Conservation (phyloP, 2,888 invertebrate genomes). For the Dinocampus coccinellae region DNA sequence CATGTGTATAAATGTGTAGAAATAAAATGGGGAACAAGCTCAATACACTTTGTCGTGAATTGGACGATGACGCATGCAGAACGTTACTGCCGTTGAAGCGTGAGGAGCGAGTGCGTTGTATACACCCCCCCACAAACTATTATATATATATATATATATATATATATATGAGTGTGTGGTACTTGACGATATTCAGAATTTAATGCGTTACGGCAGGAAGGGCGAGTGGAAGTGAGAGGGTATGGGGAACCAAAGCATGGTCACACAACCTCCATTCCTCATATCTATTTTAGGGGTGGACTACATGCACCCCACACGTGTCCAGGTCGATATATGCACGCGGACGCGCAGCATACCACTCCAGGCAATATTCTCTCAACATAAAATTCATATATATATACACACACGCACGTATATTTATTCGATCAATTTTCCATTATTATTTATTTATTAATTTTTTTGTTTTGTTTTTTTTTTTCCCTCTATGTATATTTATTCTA, state of each 20-base stretch:
- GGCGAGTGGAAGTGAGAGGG: slow-evolving; percentile 40
- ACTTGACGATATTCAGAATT: slow-evolving; percentile 51
- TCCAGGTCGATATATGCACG: slow-evolving; percentile 60
- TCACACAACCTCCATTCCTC: slow-evolving; percentile 52
- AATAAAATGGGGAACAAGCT: slow-evolving; percentile 30
- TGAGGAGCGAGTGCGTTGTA: slow-evolving; percentile 18
- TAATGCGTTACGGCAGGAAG: slow-evolving; percentile 54
- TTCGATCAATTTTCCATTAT: background rate
- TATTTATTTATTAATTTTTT: no score
- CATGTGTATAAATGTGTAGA: slow-evolving; percentile 36
- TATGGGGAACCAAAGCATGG: slow-evolving; percentile 45
- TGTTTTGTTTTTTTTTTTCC: no score
- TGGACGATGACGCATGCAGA: slow-evolving; percentile 37
- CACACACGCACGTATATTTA: background rate
- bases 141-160: background rate
- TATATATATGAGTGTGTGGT: slow-evolving; percentile 26
- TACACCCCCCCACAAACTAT: background rate
- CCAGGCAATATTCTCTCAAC: slow-evolving; percentile 31
- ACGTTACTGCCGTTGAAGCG: slow-evolving; percentile 27
- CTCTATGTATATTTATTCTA: no score
- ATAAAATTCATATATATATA: slow-evolving; percentile 32
- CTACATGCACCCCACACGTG: slow-evolving; percentile 56
- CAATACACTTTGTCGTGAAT: slow-evolving; percentile 37
- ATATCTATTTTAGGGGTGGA: slow-evolving; percentile 44
- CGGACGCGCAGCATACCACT: slow-evolving; percentile 40